These are phyloP conservation scores for Arge pagana DNA, from an alignment of 2,888 invertebrate genomes.

Conservation along the genomic window DNA sequence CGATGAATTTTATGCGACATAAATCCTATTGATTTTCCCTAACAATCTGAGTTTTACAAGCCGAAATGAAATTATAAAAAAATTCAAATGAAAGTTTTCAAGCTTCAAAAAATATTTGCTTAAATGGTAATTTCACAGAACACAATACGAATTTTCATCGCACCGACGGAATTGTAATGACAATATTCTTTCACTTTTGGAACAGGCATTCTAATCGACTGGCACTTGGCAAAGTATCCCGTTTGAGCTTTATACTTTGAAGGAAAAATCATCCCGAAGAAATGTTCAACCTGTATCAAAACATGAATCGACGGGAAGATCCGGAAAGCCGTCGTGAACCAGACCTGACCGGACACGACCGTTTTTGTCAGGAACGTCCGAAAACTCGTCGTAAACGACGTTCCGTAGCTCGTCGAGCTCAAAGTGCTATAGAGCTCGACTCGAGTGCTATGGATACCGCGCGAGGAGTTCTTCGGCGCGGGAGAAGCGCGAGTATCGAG, in stretches of 20 bases:
- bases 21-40: no score
- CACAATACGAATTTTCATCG: no score
- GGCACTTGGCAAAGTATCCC: no score
- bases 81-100: no score
- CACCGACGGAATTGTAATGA: no score
- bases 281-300: slow-evolving; percentile 81
- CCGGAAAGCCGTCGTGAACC: slow-evolving; percentile 58
- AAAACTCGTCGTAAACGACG: slow-evolving; percentile 57
- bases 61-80: no score
- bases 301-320: slow-evolving; percentile 66
- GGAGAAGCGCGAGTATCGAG: slow-evolving; percentile 70
- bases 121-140: no score
- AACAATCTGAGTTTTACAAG: no score
- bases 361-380: slow-evolving; percentile 75
- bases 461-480: slow-evolving; percentile 51
- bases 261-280: slow-evolving; percentile 17
- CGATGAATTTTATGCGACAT: no score
- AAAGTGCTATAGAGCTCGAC: slow-evolving; percentile 54
- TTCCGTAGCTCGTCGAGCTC: slow-evolving; percentile 47
- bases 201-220: no score
- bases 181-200: no score
- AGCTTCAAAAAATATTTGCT: no score
- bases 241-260: background rate
- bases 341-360: slow-evolving; percentile 79
- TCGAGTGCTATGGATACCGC: slow-evolving; percentile 50